These are phyloP conservation scores for Trichomycterus rosablanca DNA, from an alignment of 2,113 vertebrate genomes.

Conservation along the genomic window DNA sequence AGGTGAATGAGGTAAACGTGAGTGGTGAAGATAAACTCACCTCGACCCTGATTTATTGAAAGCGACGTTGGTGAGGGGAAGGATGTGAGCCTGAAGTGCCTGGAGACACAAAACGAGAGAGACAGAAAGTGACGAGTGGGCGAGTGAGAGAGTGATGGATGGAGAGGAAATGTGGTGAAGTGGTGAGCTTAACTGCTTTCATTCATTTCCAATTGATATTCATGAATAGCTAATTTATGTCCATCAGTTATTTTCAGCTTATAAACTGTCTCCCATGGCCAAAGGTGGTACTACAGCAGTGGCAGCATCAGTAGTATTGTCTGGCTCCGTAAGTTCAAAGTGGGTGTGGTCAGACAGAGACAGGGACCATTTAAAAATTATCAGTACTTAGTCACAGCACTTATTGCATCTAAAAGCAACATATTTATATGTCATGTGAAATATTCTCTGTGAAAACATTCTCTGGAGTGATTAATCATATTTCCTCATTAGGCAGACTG, in stretches of 20 bases:
- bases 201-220: constrained; percentile 41
- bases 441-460: no score
- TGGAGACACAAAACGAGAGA: constrained; percentile 45
- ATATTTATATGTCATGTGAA: no score
- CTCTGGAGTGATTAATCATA: no score
- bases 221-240: constrained; percentile 31
- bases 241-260: constrained; percentile 16
- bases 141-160: constrained; percentile 2
- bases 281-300: not conserved
- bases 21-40: constrained; percentile 64
- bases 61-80: constrained; percentile 91
- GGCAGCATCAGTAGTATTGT: no score
- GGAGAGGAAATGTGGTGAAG: constrained; percentile 8
- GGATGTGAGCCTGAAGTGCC: constrained; percentile 83
- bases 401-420: no score
- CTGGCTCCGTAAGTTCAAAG: no score
- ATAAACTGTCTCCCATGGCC: not conserved
- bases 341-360: no score
- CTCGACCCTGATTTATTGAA: constrained; percentile 93
- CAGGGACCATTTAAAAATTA: no score
- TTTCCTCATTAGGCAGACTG: no score
- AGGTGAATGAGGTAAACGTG: constrained; percentile 20
- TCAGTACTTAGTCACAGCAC: no score
- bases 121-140: constrained; percentile 8
- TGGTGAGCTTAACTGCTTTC: constrained; percentile 18